Evolutionary conservation across 2,113 vertebrate genomes (phyloP), one percentile per base, ranked within the genome.

Genomic region (Blennius ocellaris): DNA sequence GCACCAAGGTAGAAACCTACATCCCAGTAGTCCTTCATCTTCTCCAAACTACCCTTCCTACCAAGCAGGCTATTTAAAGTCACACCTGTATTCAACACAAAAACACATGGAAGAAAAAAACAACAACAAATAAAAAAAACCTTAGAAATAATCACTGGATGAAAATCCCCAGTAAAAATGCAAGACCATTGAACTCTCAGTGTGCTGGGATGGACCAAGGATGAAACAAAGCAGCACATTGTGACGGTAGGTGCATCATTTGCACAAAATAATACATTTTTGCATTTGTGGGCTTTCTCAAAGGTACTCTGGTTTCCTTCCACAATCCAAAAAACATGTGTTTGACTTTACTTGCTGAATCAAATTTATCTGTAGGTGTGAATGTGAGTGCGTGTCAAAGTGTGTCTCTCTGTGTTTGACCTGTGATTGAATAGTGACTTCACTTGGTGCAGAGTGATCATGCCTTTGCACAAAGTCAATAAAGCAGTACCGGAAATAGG

Each of bases 21-120:
- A 6, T 98, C 96, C 96, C 97, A 97, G 90, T 98, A 98, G 69
- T 95, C 93, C 49, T 90, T 91, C 95, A 97, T 96, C 90, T 96
- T 97, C 92, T 94, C 96, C 79, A 94, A 81, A 62, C 92, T 94
- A 52, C 97, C 97, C 82, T 97, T 97, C 45, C 95, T 90, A 14
- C 96, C 96, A 7, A 97, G 91, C 78, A 97, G 87, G 47, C 91
- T 95, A 90, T 93, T 97, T 64, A 98, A 75, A 63, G 95, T 96
- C 88, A 96, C 92, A 45, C 96, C 97, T 98, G 72, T 15, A 1
- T 15, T 5, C 49, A 52, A 56, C 47, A 47, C 12, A 15, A 52
- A 1, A 36, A 44, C 38, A 30, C 21, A 30, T 2, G 4, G 21
- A 4, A 4, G 21, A 30, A 30, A 30, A 30, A 30, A 30, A n/a